Percentiles rank a stretch among this genome's conserved stretches.
Conservation (phyloP, 2,888 invertebrate species). For the Drosophila recens region DNA sequence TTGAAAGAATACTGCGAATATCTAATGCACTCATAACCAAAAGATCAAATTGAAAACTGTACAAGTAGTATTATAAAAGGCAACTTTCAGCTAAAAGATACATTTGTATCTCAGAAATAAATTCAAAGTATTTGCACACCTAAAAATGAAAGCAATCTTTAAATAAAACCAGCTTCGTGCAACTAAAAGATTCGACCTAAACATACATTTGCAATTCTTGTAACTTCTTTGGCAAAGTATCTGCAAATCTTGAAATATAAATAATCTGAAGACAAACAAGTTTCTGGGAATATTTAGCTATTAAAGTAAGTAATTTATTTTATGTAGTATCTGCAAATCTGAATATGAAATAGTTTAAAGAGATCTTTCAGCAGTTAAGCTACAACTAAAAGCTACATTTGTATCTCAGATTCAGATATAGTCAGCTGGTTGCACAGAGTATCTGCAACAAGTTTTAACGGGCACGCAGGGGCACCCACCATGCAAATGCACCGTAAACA, state of each 20-base stretch:
- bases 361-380: background rate
- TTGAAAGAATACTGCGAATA: constrained; percentile 7
- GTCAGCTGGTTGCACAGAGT: constrained; percentile 11
- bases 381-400: constrained; percentile 1
- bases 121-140: background rate
- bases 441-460: constrained; percentile 33
- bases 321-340: background rate
- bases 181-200: background rate
- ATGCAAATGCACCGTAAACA: constrained; percentile 63
- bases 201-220: background rate
- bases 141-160: background rate
- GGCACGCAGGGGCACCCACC: constrained; percentile 36
- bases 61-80: too few species aligned
- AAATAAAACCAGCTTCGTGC: background rate
- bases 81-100: background rate
- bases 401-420: background rate
- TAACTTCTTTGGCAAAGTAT: too few species aligned
- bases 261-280: too few species aligned
- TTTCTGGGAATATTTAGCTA: too few species aligned
- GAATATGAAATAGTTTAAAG: background rate
- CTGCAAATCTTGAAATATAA: too few species aligned
- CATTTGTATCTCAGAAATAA: background rate
- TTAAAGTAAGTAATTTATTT: background rate
- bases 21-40: constrained; percentile 5
- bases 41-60: too few species aligned